These are phyloP conservation scores for Bradypodion pumilum DNA, from an alignment of 2,797 vertebrate genomes.

Conservation along the genomic window DNA sequence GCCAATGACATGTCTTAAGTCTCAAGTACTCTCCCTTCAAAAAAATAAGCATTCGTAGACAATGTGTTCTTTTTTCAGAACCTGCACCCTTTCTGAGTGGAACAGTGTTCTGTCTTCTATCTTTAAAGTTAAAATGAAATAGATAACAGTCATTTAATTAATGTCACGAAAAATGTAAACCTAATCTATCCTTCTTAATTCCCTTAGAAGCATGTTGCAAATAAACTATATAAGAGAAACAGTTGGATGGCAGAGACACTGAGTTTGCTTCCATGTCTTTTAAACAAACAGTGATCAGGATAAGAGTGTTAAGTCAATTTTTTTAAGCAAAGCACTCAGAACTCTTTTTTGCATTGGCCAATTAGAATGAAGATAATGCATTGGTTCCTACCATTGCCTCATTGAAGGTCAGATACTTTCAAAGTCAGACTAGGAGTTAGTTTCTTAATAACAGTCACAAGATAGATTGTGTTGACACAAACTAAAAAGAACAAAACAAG, in stretches of 20 bases:
- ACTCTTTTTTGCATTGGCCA: background rate
- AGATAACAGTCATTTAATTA: background rate
- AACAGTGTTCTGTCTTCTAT: background rate
- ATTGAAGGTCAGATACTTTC: background rate
- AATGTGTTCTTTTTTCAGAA: background rate
- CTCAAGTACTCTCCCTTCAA: background rate
- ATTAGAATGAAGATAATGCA: background rate
- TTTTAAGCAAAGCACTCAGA: background rate
- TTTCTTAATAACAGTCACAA: background rate
- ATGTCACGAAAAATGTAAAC: background rate
- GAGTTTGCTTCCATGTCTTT: background rate
- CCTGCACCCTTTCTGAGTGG: background rate
- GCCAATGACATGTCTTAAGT: too few species aligned
- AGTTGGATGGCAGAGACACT: background rate
- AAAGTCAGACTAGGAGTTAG: background rate
- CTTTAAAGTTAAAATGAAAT: background rate
- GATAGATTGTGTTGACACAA: too few species aligned
- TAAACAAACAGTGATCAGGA: background rate
- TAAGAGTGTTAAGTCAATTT: background rate
- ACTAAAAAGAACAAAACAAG: too few species aligned
- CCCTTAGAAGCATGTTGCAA: background rate
- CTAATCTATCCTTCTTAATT: background rate
- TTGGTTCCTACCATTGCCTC: background rate
- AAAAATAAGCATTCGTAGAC: background rate
- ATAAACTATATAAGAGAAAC: background rate